Evolutionary conservation across 1,140 invertebrate genomes (phyloP), one percentile per base, ranked within the genome.

Genomic region (Caenorhabditis briggsae): DNA sequence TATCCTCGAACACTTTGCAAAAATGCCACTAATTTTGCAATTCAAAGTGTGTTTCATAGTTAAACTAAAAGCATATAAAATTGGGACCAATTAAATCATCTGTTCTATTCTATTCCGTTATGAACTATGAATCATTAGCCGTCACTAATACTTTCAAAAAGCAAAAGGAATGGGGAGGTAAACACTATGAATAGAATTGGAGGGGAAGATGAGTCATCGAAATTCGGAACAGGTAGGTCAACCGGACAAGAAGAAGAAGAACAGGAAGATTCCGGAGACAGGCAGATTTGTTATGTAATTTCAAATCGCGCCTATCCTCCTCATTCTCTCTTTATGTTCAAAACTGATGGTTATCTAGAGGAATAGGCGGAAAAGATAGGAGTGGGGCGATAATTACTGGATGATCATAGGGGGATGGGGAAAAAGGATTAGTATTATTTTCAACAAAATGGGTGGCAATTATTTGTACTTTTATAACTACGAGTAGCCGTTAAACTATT

Each of bases 271-370:
- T 33, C 33, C 33, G 33, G 33, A 33, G 33, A 33, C 33, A 33
- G 12, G 25, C 16, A 41, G 9, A 43, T 43, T 25, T 78, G 70
- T 78, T 78, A 78, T 33, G 70, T 33, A 78, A 78, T 78, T 78
- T 78, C 46, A 50, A 78, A 78, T 78, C 70, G 43, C 46, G 46
- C 43, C 20, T 33, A 33, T 33, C 33, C 33, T 33, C 33, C 33
- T 33, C 33, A 33, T 33, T 33, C 33, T 33, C 33, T 33, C 33
- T 78, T 23, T 23, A 78, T 50, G 46, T 50, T 78, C 23, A 74
- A 58, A 74, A 74, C n/a, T 78, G 70, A 78, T 78, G 70, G 70
- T 78, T 78, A 78, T 78, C 70, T 78, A 25, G 20, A 53, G 70
- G 11, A 78, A 41, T 50, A 78, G 64, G 43, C 33, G 33, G 20